Evolutionary conservation across 2,888 invertebrate species (phyloP).

Genomic region (Encarsia formosa): DNA sequence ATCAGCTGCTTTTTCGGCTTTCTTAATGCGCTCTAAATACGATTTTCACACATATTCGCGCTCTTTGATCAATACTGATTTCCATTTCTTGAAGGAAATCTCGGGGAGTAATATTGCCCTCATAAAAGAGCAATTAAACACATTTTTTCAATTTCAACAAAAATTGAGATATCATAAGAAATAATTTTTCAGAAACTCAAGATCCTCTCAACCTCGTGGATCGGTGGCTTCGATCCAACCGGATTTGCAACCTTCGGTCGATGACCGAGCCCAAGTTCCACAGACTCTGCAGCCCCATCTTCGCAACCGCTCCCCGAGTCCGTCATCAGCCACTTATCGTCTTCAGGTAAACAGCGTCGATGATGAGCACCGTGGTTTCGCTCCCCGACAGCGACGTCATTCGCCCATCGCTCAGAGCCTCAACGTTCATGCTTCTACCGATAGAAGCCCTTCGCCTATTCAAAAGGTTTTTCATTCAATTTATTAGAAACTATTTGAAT

Average conservation of each 20-base stretch:
- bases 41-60: too few relatives aligned
- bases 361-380: constrained; percentile 42
- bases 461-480: too few relatives aligned
- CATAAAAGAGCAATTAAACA: too few relatives aligned
- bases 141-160: too few relatives aligned
- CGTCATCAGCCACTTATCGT: constrained; percentile 41
- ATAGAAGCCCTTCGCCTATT: constrained; percentile 33
- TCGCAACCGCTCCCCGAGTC: constrained; percentile 47
- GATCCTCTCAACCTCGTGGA: constrained; percentile 29
- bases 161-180: too few relatives aligned
- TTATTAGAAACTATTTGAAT: too few relatives aligned
- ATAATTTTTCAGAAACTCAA: constrained; percentile 31
- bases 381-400: constrained; percentile 11
- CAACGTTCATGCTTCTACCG: constrained; percentile 16
- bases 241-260: not conserved
- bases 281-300: constrained; percentile 30
- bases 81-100: too few relatives aligned
- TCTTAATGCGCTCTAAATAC: too few relatives aligned
- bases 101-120: too few relatives aligned
- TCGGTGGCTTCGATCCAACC: constrained; percentile 19
- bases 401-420: constrained; percentile 35
- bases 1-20: too few relatives aligned
- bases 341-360: constrained; percentile 49
- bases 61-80: too few relatives aligned
- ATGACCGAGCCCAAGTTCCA: constrained; percentile 26